Evolutionary conservation across 2,888 invertebrate species (phyloP).

Genomic region (Amblyjoppa fuscipennis): DNA sequence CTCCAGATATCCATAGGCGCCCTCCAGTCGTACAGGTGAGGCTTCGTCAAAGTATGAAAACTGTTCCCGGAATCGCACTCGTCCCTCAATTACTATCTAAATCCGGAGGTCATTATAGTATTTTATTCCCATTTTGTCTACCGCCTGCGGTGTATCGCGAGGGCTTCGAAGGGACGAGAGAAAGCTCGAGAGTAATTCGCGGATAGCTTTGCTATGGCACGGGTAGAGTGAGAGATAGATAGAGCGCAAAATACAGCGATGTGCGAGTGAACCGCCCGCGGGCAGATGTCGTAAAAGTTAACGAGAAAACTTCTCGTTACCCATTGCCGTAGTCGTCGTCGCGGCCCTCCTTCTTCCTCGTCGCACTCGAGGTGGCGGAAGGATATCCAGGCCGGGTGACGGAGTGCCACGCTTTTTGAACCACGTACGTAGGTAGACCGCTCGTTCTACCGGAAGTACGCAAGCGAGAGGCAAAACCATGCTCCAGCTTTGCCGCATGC

Average conservation of each 20-base stretch:
- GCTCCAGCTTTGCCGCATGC: conserved; percentile 6
- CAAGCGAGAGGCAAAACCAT: neutral
- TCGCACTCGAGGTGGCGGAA: conserved; percentile 2
- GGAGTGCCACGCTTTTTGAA: conserved; percentile 13
- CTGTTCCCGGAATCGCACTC: no score
- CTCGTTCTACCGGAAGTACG: neutral
- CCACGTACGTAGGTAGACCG: neutral
- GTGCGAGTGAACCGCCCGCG: conserved; percentile 23
- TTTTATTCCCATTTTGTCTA: neutral
- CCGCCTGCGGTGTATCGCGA: neutral
- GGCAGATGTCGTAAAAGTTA: conserved; percentile 58
- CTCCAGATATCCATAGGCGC: no score
- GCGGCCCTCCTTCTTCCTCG: conserved; percentile 17
- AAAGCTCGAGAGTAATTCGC: conserved; percentile 35
- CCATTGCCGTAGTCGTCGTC: conserved; percentile 38
- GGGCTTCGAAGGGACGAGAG: conserved; percentile 4
- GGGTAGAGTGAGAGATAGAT: neutral
- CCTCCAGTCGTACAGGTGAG: no score
- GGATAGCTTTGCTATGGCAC: neutral
- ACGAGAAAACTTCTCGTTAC: conserved; percentile 61
- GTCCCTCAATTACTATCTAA: neutral
- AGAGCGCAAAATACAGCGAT: conserved; percentile 15
- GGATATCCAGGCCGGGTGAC: neutral
- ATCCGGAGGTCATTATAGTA: neutral
- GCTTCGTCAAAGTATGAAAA: neutral